Conservation (phyloP, 1,140 invertebrate genomes). For the Diplogasteroides magnus region DNA sequence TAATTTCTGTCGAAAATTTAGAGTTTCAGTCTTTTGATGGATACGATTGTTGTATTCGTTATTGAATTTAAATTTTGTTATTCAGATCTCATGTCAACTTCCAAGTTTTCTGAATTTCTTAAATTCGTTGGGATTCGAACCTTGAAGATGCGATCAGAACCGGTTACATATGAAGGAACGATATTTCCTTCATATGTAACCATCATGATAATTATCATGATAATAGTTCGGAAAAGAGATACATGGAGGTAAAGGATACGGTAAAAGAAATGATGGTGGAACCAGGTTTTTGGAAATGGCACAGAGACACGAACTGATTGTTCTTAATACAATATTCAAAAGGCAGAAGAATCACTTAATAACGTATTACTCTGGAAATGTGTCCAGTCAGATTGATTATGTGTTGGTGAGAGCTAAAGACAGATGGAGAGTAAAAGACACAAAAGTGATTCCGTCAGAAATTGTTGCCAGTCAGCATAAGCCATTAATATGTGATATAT, state of each 20-base stretch:
- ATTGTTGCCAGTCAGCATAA: background rate
- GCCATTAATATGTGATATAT: background rate
- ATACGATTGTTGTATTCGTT: no score
- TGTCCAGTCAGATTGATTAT: background rate
- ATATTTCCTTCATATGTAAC: no score
- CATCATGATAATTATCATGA: no score
- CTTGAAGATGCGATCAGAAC: no score
- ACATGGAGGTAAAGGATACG: background rate
- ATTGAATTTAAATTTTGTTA: no score
- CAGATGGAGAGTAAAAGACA: background rate
- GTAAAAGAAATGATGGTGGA: background rate
- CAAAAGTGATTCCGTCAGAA: background rate
- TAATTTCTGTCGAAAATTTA: no score
- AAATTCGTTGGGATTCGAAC: no score
- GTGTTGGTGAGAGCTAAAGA: background rate
- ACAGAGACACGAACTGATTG: background rate
- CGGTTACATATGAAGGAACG: no score
- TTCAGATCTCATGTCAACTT: no score
- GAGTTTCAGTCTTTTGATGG: no score
- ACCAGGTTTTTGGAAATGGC: background rate
- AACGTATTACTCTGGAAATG: background rate
- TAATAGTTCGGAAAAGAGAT: background rate
- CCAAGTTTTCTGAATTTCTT: no score
- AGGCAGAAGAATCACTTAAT: background rate
- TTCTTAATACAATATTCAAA: background rate